Evolutionary conservation across 2,888 invertebrate species (phyloP), one percentile per base, ranked within the genome.

Genomic region (Podabrus alpinus): DNA sequence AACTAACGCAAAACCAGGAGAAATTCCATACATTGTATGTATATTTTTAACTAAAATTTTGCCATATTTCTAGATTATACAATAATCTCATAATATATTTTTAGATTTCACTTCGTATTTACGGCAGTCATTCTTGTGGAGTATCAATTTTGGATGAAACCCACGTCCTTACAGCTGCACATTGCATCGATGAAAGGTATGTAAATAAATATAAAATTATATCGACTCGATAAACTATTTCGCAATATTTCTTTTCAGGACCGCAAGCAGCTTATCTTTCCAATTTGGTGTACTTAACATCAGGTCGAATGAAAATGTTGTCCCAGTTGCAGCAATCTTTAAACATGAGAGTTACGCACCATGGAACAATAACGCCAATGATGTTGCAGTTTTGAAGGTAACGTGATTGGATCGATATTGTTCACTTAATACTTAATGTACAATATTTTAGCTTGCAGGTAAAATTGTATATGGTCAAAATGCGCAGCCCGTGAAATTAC

Each of bases 401-500:
- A n/a, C n/a, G n/a, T n/a, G n/a, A n/a, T n/a, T n/a, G n/a, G n/a
- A 2, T 4, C 2, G 4, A 4, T 19, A 19, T 2, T 19, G 19
- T 4, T 19, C 2, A 19, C 2, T 19, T 19, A 19, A 19, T 19
- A 19, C 3, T 19, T 19, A 19, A 19, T 19, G 4, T 19, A 19
- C 3, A 19, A 19, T 3, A 19, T 29, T 29, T 66, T 68, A 83
- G 83, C 77, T 82, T 45, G 75, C 74, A 29, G 75, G 76, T 15
- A 70, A 80, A 5, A 79, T 83, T 17, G 62, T 69, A 45, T 80
- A 81, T 45, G 69, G 75, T 17, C 68, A 72, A 9, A 24, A 17
- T n/a, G 81, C 78, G n/a, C 71, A 75, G 59, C 77, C 81, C 4
- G 72, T 78, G 13, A 17, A 15, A 9, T 74, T 83, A 15, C 82